phyloP scores from a whole-genome alignment of 2,888 invertebrate species.

The Coleophora flavipennella region DNA sequence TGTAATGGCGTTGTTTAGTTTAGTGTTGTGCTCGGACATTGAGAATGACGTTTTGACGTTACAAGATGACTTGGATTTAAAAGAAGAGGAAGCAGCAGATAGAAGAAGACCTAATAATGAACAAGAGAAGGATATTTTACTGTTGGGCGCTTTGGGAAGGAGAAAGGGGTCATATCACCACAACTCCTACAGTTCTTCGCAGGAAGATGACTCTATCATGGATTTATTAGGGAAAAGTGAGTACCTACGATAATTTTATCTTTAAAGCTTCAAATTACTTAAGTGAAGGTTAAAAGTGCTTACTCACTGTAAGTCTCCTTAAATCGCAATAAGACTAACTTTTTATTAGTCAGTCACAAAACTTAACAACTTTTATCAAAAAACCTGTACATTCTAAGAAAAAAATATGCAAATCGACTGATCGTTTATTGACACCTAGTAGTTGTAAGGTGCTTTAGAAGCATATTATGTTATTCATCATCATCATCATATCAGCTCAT shows the following conservation, averaged over 20 bases:
- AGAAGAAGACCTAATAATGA: slow-evolving; percentile 70
- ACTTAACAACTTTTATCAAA: too few relatives aligned
- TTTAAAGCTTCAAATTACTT: too few relatives aligned
- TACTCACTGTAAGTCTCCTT: too few relatives aligned
- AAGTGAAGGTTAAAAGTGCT: too few relatives aligned
- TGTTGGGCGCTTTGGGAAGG: slow-evolving; percentile 81
- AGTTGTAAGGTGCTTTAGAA: too few relatives aligned
- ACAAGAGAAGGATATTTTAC: slow-evolving; percentile 82
- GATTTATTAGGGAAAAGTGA: slow-evolving; percentile 89
- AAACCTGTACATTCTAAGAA: too few relatives aligned
- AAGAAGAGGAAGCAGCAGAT: slow-evolving; percentile 46
- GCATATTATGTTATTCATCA: too few relatives aligned
- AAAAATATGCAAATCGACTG: too few relatives aligned
- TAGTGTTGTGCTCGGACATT: slow-evolving; percentile 30
- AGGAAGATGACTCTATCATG: slow-evolving; percentile 81
- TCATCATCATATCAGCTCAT: too few relatives aligned
- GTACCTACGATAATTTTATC: slow-evolving; percentile 42
- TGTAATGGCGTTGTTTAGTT: slow-evolving; percentile 22
- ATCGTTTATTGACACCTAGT: too few relatives aligned
- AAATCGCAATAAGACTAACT: too few relatives aligned
- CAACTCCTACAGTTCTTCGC: slow-evolving; percentile 41
- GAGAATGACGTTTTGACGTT: slow-evolving; percentile 61
- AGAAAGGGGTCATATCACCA: slow-evolving; percentile 71
- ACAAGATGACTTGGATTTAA: slow-evolving; percentile 52
- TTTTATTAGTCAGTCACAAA: too few relatives aligned